A percentile compares a stretch with the other conserved stretches of the same genome.
These are phyloP conservation scores for Dendrophyllia cribrosa DNA, from an alignment of 64 coral and sea anemone genomes.

Conservation along the genomic window DNA sequence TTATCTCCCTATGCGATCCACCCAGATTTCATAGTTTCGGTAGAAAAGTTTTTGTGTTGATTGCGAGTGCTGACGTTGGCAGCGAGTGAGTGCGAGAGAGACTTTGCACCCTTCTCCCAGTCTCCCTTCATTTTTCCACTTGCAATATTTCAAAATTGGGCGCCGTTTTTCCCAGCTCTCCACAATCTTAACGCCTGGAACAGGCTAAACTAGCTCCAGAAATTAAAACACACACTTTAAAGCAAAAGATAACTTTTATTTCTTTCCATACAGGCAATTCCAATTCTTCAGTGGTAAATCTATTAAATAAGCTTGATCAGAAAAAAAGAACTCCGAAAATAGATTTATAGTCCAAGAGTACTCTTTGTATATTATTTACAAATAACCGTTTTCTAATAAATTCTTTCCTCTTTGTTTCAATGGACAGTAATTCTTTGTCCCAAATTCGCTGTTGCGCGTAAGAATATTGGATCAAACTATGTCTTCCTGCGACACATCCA, in stretches of 20 bases:
- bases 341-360: constrained; percentile 49
- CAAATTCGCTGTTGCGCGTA: not conserved
- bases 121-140: no score
- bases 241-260: constrained; percentile 45
- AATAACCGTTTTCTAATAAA: constrained; percentile 26
- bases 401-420: constrained; percentile 2
- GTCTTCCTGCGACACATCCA: constrained; percentile 85
- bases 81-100: no score
- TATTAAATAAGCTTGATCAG: constrained; percentile 58
- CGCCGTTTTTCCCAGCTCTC: no score
- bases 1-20: no score
- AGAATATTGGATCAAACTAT: constrained; percentile 56
- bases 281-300: constrained; percentile 3
- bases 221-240: not conserved
- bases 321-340: constrained; percentile 53
- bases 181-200: no score
- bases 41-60: no score
- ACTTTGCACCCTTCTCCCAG: no score
- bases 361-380: constrained; percentile 52
- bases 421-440: not conserved
- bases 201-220: no score
- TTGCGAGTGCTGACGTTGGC: no score
- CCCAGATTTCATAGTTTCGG: no score
- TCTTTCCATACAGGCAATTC: constrained; percentile 13
- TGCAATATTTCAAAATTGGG: no score